Evolutionary conservation across 30 jellyfish, hydroid and myxozoan species (phyloP).

Genomic region (Calvadosia cruxmelitensis): DNA sequence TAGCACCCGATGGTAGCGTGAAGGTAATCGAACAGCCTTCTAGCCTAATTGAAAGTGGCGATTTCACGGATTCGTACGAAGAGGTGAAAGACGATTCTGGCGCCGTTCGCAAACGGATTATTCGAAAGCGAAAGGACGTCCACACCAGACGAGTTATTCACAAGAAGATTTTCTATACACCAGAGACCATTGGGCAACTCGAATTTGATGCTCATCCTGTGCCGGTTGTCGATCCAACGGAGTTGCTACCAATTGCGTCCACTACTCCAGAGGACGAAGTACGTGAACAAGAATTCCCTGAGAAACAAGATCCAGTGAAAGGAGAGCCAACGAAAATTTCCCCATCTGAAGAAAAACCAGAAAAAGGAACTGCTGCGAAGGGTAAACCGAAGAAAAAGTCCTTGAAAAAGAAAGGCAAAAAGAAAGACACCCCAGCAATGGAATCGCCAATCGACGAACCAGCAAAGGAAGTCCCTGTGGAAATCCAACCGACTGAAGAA

Average conservation of each 20-base stretch:
- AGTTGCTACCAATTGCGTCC: too few relatives aligned
- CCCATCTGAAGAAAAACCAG: constrained; percentile 7
- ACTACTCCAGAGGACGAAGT: too few relatives aligned
- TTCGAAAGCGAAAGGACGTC: constrained; percentile 45
- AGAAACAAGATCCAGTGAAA: neutral
- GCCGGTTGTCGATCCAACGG: neutral
- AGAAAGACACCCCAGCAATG: neutral
- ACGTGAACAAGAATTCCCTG: neutral
- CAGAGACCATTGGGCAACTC: constrained; percentile 1
- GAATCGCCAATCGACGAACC: neutral
- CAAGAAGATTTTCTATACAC: constrained; percentile 18
- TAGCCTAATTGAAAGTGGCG: constrained; percentile 10
- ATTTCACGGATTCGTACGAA: constrained; percentile 21
- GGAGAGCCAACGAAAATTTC: neutral
- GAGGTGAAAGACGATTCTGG: constrained; percentile 58
- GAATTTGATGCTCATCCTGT: neutral
- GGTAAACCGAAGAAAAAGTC: neutral
- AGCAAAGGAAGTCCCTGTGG: neutral
- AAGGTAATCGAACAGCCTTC: constrained; percentile 13
- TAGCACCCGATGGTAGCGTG: constrained; percentile 25
- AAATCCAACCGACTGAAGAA: neutral
- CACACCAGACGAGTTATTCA: constrained; percentile 64
- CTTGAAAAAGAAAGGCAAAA: neutral
- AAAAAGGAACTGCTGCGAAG: neutral
- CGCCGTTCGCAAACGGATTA: constrained; percentile 18